These are phyloP conservation scores for Capromys pilorides DNA, from an alignment of 2,797 vertebrate genomes.

Conservation along the genomic window DNA sequence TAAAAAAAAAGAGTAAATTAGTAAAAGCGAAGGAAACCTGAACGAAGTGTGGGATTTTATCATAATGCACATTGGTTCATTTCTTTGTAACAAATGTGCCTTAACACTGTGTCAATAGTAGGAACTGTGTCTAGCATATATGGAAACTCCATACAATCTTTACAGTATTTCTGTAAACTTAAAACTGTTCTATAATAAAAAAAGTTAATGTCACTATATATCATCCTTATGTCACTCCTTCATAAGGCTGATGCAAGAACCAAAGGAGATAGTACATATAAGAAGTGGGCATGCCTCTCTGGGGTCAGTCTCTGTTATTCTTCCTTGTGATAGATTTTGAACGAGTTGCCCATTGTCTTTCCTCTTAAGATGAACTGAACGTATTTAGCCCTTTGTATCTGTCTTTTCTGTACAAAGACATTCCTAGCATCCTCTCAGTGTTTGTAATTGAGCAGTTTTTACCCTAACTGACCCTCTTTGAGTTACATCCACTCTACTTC, in stretches of 20 bases:
- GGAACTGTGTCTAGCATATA: neutral
- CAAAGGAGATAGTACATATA: neutral
- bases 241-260: neutral
- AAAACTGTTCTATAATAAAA: neutral
- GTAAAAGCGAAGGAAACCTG: neutral
- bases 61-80: neutral
- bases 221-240: neutral
- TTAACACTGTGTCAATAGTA: neutral
- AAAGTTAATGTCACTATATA: neutral
- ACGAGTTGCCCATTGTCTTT: neutral
- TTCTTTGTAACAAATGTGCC: neutral
- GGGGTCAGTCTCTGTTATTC: neutral
- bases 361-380: neutral
- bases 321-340: neutral
- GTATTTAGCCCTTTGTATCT: neutral
- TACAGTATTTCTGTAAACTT: slow-evolving; percentile 18
- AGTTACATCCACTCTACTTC: slow-evolving; percentile 1
- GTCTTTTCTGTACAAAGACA: neutral
- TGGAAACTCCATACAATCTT: neutral
- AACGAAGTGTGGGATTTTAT: neutral
- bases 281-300: neutral
- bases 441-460: slow-evolving; percentile 22
- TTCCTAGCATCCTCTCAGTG: neutral
- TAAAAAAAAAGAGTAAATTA: neutral
- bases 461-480: neutral